Conservation (phyloP, 2,888 invertebrate genomes). For the Hemithea aestivaria region DNA sequence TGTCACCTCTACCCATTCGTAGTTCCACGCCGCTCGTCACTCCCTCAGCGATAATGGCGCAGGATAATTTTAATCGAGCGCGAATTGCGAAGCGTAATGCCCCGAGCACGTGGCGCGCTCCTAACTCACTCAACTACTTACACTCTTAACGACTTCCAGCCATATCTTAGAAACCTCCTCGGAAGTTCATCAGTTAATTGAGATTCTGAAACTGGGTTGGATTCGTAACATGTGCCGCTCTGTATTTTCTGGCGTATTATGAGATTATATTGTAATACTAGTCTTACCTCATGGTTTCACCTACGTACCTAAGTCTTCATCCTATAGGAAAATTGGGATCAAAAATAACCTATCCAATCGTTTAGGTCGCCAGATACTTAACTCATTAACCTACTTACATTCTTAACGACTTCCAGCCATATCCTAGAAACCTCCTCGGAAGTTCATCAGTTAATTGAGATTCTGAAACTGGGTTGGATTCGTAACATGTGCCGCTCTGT, state of each 20-base stretch:
- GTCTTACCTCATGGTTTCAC: too few relatives aligned
- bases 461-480: conserved; percentile 25
- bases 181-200: conserved; percentile 50
- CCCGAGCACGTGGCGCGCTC: conserved; percentile 58
- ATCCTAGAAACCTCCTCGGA: conserved; percentile 40
- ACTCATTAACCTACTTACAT: conserved; percentile 52
- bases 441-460: conserved; percentile 49
- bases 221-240: conserved; percentile 27
- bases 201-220: conserved; percentile 22
- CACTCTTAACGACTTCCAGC: conserved; percentile 38
- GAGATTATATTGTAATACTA: too few relatives aligned
- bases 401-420: conserved; percentile 34
- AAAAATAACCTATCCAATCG: too few relatives aligned
- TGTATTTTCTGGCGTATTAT: too few relatives aligned
- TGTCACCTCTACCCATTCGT: conserved; percentile 1
- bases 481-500: conserved; percentile 24
- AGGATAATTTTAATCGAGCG: conserved; percentile 77
- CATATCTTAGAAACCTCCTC: conserved; percentile 38
- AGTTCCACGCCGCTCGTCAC: conserved; percentile 48
- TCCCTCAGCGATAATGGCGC: conserved; percentile 67
- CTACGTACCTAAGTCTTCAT: too few relatives aligned
- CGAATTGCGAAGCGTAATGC: conserved; percentile 67
- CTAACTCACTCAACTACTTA: conserved; percentile 53
- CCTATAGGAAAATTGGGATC: too few relatives aligned
- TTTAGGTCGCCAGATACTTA: too few relatives aligned